These are phyloP conservation scores for Emmelina monodactyla DNA, from an alignment of 2,888 invertebrate genomes.

Conservation along the genomic window DNA sequence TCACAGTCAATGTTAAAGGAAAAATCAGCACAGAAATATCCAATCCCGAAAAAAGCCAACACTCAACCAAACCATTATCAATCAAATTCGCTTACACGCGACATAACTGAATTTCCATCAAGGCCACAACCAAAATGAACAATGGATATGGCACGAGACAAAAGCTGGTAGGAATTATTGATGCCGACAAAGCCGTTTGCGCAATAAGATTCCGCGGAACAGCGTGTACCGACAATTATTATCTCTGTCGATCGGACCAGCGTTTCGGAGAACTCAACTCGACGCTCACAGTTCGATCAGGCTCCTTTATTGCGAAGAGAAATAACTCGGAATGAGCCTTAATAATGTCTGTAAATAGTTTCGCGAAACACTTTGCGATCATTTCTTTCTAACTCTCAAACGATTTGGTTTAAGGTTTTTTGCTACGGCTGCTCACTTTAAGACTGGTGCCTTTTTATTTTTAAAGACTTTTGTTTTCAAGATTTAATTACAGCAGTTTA, in stretches of 20 bases:
- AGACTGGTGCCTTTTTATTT: too few relatives aligned
- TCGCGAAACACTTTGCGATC: slow-evolving; percentile 1
- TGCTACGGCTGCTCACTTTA: slow-evolving; percentile 11
- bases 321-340: slow-evolving; percentile 1
- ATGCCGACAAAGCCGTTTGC: slow-evolving; percentile 63
- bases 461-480: too few relatives aligned
- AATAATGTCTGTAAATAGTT: slow-evolving; percentile 1
- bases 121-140: slow-evolving; percentile 54
- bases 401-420: slow-evolving; percentile 25
- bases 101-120: too few relatives aligned
- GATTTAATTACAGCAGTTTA: too few relatives aligned
- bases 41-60: too few relatives aligned
- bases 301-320: not conserved
- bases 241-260: slow-evolving; percentile 49
- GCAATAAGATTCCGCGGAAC: slow-evolving; percentile 62
- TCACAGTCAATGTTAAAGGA: too few relatives aligned
- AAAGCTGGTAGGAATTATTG: slow-evolving; percentile 52
- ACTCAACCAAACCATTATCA: too few relatives aligned
- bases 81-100: too few relatives aligned
- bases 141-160: slow-evolving; percentile 59
- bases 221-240: slow-evolving; percentile 62
- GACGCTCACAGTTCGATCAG: slow-evolving; percentile 1
- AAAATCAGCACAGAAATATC: too few relatives aligned
- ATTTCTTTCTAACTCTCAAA: not conserved
- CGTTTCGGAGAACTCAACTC: slow-evolving; percentile 36